Percentiles rank a stretch among this genome's conserved stretches.
These are phyloP conservation scores for Ichneumoninae sp. DNA, from an alignment of 2,888 invertebrate genomes.

Conservation along the genomic window DNA sequence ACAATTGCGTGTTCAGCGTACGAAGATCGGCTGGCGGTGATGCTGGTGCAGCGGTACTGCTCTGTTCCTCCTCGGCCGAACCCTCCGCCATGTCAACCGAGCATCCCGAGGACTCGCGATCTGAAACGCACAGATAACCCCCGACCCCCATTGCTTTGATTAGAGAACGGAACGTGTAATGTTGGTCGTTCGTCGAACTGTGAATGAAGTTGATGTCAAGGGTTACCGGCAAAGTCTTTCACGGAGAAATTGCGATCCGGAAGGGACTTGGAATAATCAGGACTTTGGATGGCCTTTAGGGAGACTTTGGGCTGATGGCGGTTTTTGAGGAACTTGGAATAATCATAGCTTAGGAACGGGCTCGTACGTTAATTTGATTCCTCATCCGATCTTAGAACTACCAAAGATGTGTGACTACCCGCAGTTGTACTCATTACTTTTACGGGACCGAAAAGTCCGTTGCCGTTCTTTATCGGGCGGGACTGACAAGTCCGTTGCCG, in stretches of 20 bases:
- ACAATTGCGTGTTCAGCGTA: conserved; percentile 83
- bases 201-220: conserved; percentile 40
- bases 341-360: too few relatives aligned
- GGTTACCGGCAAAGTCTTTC: background rate
- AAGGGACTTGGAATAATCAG: too few relatives aligned
- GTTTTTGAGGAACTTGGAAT: too few relatives aligned
- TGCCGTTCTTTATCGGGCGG: conserved; percentile 36
- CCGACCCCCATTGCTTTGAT: background rate
- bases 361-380: too few relatives aligned
- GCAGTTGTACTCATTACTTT: too few relatives aligned
- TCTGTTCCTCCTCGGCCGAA: conserved; percentile 87
- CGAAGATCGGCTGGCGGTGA: conserved; percentile 85
- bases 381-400: too few relatives aligned
- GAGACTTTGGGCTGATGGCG: too few relatives aligned
- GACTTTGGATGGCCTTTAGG: too few relatives aligned
- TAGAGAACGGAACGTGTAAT: background rate
- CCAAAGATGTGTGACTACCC: too few relatives aligned
- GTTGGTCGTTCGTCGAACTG: background rate
- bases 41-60: conserved; percentile 86
- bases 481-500: conserved; percentile 50
- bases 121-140: conserved; percentile 82
- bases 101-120: conserved; percentile 90
- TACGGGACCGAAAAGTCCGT: conserved; percentile 43
- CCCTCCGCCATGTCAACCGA: conserved; percentile 94
- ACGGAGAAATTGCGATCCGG: too few relatives aligned